Base-by-base conservation (phyloP, 1,140 invertebrate genomes). In the Limonius californicus region DNA sequence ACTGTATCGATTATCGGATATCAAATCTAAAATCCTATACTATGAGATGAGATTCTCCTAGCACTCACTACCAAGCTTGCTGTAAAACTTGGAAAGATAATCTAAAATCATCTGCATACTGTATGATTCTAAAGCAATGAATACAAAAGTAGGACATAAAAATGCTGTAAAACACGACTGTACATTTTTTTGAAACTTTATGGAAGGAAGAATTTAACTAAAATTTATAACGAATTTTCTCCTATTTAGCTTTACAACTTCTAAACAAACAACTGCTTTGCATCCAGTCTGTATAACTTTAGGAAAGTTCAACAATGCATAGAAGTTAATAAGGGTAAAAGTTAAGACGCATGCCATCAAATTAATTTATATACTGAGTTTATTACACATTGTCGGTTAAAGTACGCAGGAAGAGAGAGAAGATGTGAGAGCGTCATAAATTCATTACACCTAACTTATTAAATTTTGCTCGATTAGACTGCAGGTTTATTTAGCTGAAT, bases 321-420 rank as follows among this genome's bases (percentile, higher is more conserved):
- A 50, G 45, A n/a, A 50, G 45, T 50, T 50, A 50, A 50, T 50
- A 50, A 50, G 45, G 45, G 45, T 50, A 50, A 50, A 50, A 50
- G 45, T 50, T 50, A n/a, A 21, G 45, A 50, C 45, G 45, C 45
- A 50, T 50, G 45, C 45, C 45, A 50, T 50, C 4, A 50, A 21
- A 50, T 50, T 50, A 50, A 50, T 50, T 50, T 50, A 50, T 50
- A 50, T 21, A 50, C 45, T 21, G 45, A 50, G 45, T 50, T 50
- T 50, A 50, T 50, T 50, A 50, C 20, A 50, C 45, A 21, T 50
- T 21, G 45, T 50, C 19, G 45, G 20, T 19, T 11, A 50, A 50
- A 50, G 20, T 18, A 21, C 16, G 45, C 15, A 50, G 16, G 19
- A 14, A 18, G 45, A 50, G 45, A 50, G n/a, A n/a, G 2, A 50